A percentile compares a stretch with the other conserved stretches of the same genome.
phyloP scores from a whole-genome alignment of 2,113 vertebrate species.

The Phalacrocorax brasilianus region DNA sequence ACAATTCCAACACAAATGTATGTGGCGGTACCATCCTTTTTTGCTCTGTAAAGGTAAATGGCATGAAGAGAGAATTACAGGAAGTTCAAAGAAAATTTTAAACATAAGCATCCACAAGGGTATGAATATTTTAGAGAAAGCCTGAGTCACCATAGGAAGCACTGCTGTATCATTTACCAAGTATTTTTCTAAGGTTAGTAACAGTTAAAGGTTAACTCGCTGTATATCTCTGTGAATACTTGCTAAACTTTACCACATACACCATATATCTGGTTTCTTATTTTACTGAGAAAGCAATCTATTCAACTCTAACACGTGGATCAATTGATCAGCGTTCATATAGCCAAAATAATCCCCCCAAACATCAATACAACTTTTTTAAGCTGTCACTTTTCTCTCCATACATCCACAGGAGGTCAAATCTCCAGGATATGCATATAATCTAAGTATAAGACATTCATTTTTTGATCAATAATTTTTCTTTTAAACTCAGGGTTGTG shows the following conservation, averaged over 20 bases:
- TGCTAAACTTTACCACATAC: background rate
- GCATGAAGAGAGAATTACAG: background rate
- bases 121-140: background rate
- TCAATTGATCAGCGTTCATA: background rate
- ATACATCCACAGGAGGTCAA: background rate
- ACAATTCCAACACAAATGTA: accelerated
- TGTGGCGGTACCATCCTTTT: background rate
- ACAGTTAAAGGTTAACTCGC: background rate
- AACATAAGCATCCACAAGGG: background rate
- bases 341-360: background rate
- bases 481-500: background rate
- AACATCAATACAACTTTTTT: background rate
- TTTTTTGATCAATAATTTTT: background rate
- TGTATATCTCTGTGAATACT: background rate
- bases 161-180: background rate
- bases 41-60: background rate
- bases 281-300: background rate
- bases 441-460: background rate
- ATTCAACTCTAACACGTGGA: background rate
- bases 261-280: background rate
- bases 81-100: background rate
- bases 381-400: background rate
- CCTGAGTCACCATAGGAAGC: background rate
- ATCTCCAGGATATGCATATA: background rate
- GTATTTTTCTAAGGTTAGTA: background rate